Conservation (phyloP, 2,113 vertebrate genomes). For the Lasiurus borealis region DNA sequence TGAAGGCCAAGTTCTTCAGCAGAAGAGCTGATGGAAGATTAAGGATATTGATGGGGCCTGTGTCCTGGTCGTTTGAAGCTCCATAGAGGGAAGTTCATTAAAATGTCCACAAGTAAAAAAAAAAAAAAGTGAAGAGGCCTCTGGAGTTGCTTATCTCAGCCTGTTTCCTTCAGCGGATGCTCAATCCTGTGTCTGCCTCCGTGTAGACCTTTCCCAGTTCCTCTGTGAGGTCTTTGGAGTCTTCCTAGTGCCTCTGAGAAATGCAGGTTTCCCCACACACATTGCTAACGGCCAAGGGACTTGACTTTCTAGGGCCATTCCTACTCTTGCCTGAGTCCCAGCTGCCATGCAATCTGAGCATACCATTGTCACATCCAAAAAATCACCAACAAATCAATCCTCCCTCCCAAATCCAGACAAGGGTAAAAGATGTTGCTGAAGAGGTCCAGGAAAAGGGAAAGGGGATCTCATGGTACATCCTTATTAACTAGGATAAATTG, state of each 20-base stretch:
- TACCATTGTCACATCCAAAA: neutral
- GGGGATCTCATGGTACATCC: neutral
- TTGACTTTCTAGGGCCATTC: neutral
- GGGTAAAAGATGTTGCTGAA: neutral
- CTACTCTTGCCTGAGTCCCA: neutral
- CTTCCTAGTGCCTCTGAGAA: neutral
- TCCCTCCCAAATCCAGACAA: neutral
- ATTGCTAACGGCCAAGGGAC: neutral
- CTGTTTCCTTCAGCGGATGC: neutral
- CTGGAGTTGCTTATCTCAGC: neutral
- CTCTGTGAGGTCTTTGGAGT: neutral
- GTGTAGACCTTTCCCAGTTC: neutral
- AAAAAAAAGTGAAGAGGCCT: neutral
- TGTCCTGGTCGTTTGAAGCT: too few relatives aligned
- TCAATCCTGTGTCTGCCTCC: neutral
- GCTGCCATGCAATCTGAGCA: neutral
- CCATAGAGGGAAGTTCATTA: too few relatives aligned
- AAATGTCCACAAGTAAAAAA: too few relatives aligned
- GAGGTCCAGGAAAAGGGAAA: neutral
- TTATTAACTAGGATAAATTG: neutral
- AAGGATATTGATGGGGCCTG: too few relatives aligned
- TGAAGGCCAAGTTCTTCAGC: too few relatives aligned
- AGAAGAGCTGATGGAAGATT: too few relatives aligned
- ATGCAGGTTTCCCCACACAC: neutral
- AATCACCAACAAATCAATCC: neutral